These are phyloP conservation scores for Drosophila persimilis DNA, from an alignment of 1,140 invertebrate genomes.

Conservation along the genomic window DNA sequence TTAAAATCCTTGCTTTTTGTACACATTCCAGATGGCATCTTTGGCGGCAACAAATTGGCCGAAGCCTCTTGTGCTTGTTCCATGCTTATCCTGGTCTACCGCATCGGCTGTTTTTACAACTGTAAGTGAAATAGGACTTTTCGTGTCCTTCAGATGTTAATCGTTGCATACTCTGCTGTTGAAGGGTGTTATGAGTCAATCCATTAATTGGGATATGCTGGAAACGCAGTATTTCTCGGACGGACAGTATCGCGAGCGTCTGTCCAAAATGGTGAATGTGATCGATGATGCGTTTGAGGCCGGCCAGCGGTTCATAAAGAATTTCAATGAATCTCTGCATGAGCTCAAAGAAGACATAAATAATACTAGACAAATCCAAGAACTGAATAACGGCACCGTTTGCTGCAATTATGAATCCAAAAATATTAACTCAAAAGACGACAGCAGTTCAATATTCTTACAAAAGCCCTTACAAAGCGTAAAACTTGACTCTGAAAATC, in stretches of 20 bases:
- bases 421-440: constrained; percentile 11
- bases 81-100: constrained; percentile 98
- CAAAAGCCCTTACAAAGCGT: constrained; percentile 40
- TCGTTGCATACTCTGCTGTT: constrained; percentile 13
- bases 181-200: constrained; percentile 96
- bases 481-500: constrained; percentile 32
- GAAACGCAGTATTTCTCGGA: constrained; percentile 95
- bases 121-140: constrained; percentile 84
- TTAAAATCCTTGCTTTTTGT: background rate
- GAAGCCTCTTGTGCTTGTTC: constrained; percentile 95
- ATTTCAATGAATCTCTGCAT: constrained; percentile 86
- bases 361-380: constrained; percentile 72
- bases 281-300: constrained; percentile 90
- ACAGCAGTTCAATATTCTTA: constrained; percentile 56
- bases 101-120: constrained; percentile 97
- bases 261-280: constrained; percentile 91
- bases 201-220: constrained; percentile 96
- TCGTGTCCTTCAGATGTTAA: background rate
- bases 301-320: constrained; percentile 91
- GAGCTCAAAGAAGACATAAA: constrained; percentile 76
- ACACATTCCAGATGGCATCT: constrained; percentile 91
- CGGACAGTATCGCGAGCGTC: constrained; percentile 90
- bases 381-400: constrained; percentile 31
- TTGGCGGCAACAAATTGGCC: constrained; percentile 97
- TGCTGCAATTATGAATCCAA: constrained; percentile 34